Evolutionary conservation across 1,140 invertebrate species (phyloP).

Genomic region (Neodiprion pinetum): DNA sequence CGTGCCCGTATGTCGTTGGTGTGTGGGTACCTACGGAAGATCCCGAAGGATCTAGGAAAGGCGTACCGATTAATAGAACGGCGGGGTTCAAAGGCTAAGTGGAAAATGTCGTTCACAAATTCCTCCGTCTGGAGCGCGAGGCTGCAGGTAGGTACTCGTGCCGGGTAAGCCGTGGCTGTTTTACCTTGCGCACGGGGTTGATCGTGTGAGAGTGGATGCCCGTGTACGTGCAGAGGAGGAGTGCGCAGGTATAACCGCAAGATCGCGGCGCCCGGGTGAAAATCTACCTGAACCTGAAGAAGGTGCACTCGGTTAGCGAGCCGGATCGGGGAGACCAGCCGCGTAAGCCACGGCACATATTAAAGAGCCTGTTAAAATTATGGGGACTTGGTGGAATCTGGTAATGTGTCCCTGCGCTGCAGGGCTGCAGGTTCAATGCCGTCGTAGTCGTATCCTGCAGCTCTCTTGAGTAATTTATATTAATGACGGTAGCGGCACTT

Average conservation of each 20-base stretch:
- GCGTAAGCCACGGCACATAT: slow-evolving; percentile 53
- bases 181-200: background rate
- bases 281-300: background rate
- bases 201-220: background rate
- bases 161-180: background rate
- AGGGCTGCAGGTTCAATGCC: slow-evolving; percentile 24
- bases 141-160: background rate
- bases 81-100: slow-evolving; percentile 41
- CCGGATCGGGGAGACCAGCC: slow-evolving; percentile 32
- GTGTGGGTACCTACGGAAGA: too few relatives aligned
- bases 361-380: slow-evolving; percentile 58
- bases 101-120: slow-evolving; percentile 41
- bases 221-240: background rate
- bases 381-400: slow-evolving; percentile 54
- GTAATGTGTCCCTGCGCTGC: slow-evolving; percentile 38
- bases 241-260: too few relatives aligned
- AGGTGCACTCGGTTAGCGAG: background rate
- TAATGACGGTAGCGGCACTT: slow-evolving; percentile 44
- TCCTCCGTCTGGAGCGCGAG: slow-evolving; percentile 3
- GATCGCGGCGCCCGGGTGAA: background rate
- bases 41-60: background rate
- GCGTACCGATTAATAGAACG: slow-evolving; percentile 22
- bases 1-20: too few relatives aligned
- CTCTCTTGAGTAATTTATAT: slow-evolving; percentile 44
- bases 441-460: background rate